Evolutionary conservation across 2,113 vertebrate genomes (phyloP).

Genomic region (Oophaga pumilio): DNA sequence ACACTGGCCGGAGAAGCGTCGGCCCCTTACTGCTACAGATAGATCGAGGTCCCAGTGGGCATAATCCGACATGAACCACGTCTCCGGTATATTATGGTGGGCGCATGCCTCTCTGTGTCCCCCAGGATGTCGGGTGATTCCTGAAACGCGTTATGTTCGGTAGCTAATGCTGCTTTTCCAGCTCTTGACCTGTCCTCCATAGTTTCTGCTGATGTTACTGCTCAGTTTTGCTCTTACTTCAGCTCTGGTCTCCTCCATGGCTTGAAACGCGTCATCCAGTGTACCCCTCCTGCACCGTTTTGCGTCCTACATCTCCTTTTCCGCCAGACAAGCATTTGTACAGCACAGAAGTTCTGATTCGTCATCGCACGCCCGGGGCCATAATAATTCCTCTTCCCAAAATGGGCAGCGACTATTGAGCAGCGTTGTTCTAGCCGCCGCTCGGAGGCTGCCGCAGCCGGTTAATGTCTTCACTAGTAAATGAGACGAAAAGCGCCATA

Average conservation of each 20-base stretch:
- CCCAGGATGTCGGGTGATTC: too few relatives aligned
- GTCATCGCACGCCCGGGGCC: background rate
- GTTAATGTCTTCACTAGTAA: conserved; percentile 3
- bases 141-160: too few relatives aligned
- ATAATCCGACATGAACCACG: too few relatives aligned
- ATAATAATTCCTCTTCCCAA: background rate
- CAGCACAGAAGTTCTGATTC: background rate
- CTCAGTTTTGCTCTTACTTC: too few relatives aligned
- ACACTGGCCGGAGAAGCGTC: too few relatives aligned
- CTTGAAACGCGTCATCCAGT: background rate
- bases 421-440: background rate
- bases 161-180: too few relatives aligned
- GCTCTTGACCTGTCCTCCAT: too few relatives aligned
- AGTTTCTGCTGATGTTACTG: too few relatives aligned
- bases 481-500: conserved; percentile 17
- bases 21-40: too few relatives aligned
- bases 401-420: background rate
- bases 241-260: background rate
- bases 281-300: background rate
- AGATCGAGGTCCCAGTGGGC: too few relatives aligned
- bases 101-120: too few relatives aligned
- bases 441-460: background rate
- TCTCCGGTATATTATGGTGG: too few relatives aligned
- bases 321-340: background rate
- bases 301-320: background rate